Percentiles rank a stretch among this genome's conserved stretches.
phyloP scores from a whole-genome alignment of 2,113 vertebrate species.

The Motacilla alba region DNA sequence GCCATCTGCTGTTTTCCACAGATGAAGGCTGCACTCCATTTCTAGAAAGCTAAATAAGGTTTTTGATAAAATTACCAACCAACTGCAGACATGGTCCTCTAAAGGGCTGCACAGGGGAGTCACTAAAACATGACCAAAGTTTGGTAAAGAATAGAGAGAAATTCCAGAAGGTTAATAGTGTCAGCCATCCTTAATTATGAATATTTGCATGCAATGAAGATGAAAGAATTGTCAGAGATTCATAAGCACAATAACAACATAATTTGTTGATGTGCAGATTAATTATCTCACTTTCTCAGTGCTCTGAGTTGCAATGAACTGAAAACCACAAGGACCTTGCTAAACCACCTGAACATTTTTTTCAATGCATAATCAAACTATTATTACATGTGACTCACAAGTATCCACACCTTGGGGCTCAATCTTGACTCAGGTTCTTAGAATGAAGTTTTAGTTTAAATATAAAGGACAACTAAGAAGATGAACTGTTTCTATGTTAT shows the following conservation, averaged over 20 bases:
- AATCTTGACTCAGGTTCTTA: not conserved
- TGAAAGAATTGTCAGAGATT: not conserved
- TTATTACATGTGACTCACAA: not conserved
- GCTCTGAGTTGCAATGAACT: not conserved
- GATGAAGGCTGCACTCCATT: not conserved
- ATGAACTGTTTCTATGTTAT: not conserved
- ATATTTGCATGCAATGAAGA: not conserved
- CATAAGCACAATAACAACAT: not conserved
- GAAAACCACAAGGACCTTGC: not conserved
- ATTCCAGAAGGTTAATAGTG: not conserved
- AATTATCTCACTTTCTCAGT: not conserved
- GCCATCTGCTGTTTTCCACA: conserved; percentile 13
- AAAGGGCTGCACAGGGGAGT: not conserved
- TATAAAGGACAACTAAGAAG: not conserved
- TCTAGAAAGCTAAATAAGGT: conserved; percentile 10
- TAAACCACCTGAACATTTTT: not conserved
- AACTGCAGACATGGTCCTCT: not conserved
- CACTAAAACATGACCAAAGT: not conserved
- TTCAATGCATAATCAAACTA: not conserved
- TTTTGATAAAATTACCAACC: not conserved
- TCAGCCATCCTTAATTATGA: not conserved
- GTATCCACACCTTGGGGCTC: not conserved
- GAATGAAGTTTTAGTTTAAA: not conserved
- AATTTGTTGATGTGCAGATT: not conserved
- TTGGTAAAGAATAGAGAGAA: not conserved